Conservation (phyloP, 2,797 vertebrate species). For the Hydrophis major region DNA sequence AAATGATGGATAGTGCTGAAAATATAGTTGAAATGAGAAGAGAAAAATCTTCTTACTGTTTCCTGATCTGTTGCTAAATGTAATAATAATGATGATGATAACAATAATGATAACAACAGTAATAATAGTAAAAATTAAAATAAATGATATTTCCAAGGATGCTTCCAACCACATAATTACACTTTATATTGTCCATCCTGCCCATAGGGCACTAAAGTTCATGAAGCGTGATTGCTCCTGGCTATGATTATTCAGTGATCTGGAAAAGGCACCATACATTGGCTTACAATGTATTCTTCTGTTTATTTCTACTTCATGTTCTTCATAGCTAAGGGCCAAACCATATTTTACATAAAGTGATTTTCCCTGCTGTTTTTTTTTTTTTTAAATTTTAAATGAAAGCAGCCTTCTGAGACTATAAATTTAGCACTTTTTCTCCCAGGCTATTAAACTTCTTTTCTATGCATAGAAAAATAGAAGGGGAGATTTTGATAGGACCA, state of each 20-base stretch:
- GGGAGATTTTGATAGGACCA: background rate
- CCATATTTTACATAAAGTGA: background rate
- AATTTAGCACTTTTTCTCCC: background rate
- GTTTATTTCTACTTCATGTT: background rate
- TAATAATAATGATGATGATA: background rate
- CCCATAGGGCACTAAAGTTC: background rate
- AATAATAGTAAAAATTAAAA: background rate
- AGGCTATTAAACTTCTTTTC: background rate
- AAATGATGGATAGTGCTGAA: background rate
- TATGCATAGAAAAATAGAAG: background rate
- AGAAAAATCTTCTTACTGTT: background rate
- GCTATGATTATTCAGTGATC: background rate
- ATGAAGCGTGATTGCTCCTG: background rate
- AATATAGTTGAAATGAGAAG: background rate
- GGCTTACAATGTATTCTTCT: background rate
- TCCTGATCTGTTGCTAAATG: background rate
- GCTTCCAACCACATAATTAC: background rate
- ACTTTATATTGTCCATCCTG: background rate
- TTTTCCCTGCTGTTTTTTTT: background rate
- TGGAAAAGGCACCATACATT: background rate
- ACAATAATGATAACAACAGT: background rate
- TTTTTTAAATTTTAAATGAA: background rate
- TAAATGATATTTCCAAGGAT: background rate
- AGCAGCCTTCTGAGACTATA: background rate
- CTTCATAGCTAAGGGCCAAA: background rate